phyloP scores from a whole-genome alignment of 2,113 vertebrate genomes.

The Lethenteron reissneri region DNA sequence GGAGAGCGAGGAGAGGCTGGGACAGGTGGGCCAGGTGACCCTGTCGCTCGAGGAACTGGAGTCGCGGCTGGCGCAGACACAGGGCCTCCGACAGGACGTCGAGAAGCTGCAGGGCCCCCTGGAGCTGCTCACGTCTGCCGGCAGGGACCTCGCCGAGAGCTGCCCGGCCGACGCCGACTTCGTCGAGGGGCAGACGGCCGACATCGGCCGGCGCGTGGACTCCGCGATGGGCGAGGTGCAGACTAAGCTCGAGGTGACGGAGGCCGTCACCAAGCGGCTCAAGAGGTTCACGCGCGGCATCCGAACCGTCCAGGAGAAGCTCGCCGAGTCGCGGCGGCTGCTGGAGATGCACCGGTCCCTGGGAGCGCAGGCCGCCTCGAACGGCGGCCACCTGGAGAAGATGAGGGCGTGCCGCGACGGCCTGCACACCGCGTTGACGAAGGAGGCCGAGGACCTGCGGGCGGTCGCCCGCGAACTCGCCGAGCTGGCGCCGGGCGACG shows the following conservation, averaged over 20 bases:
- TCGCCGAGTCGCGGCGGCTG: constrained; percentile 70
- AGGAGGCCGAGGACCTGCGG: constrained; percentile 62
- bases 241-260: constrained; percentile 39
- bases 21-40: constrained; percentile 33
- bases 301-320: constrained; percentile 62
- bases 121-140: constrained; percentile 54
- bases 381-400: constrained; percentile 73
- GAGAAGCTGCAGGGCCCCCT: constrained; percentile 56
- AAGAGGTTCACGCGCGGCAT: constrained; percentile 77
- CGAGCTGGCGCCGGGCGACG: constrained; percentile 44
- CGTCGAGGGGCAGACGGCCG: constrained; percentile 63
- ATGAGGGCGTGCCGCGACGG: constrained; percentile 57
- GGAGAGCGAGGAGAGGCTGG: constrained; percentile 37
- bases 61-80: constrained; percentile 41
- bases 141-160: constrained; percentile 58
- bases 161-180: constrained; percentile 58
- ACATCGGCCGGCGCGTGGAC: constrained; percentile 54
- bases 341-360: constrained; percentile 79
- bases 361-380: constrained; percentile 66
- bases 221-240: constrained; percentile 47
- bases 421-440: constrained; percentile 37
- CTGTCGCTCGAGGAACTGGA: constrained; percentile 48
- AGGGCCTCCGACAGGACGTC: constrained; percentile 43
- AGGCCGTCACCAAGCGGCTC: constrained; percentile 63
- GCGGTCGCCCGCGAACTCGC: constrained; percentile 58